These are phyloP conservation scores for Andrena cerasifolii DNA, from an alignment of 1,140 invertebrate species.

Conservation along the genomic window DNA sequence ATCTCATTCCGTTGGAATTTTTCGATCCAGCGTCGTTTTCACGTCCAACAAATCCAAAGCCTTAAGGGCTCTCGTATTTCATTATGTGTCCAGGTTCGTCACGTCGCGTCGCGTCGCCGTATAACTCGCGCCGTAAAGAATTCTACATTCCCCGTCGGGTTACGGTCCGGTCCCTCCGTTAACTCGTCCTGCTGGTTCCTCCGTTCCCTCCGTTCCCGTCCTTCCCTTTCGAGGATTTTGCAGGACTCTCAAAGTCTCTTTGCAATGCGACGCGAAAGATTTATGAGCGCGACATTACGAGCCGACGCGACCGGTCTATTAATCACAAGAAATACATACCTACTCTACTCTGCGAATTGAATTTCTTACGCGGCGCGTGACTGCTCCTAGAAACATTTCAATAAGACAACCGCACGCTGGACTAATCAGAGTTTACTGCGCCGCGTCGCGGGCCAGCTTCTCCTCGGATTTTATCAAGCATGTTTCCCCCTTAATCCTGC, in stretches of 20 bases:
- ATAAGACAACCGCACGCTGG: neutral
- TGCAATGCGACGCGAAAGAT: neutral
- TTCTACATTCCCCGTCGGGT: neutral
- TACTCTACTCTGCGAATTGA: neutral
- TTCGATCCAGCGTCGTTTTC: neutral
- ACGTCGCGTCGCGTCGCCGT: too few species aligned
- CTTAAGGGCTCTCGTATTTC: neutral
- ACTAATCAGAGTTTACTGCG: neutral
- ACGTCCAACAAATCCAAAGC: neutral
- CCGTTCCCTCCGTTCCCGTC: too few species aligned
- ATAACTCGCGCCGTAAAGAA: neutral
- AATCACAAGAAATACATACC: neutral
- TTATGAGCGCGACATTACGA: neutral
- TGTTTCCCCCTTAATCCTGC: neutral
- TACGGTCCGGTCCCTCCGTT: neutral
- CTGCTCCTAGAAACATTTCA: neutral
- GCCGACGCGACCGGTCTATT: neutral
- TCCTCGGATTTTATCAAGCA: neutral
- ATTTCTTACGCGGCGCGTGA: too few species aligned
- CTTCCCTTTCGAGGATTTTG: neutral
- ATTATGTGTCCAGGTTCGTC: neutral
- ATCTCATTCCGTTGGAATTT: neutral
- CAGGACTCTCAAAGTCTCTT: neutral
- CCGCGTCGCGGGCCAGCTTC: too few species aligned
- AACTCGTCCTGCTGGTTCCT: neutral